Conservation (phyloP, 2,797 vertebrate species). For the Rhabdophis nuchalis region DNA sequence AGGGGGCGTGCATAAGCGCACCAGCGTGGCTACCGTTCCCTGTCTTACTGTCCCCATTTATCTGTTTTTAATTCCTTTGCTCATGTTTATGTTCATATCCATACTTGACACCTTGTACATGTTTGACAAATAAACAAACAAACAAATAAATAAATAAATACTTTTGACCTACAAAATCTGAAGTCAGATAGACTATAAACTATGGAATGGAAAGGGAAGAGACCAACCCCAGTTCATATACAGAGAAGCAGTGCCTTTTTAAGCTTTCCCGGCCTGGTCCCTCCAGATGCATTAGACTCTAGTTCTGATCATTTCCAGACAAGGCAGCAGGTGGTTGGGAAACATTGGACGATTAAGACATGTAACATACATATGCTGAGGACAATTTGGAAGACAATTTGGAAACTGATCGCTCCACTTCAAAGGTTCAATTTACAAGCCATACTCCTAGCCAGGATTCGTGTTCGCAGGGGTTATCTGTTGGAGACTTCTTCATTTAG, state of each 20-base stretch:
- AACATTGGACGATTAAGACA: not conserved
- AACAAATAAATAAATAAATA: no score
- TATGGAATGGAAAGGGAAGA: not conserved
- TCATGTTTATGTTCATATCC: no score
- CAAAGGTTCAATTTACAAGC: not conserved
- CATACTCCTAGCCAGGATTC: rapidly evolving
- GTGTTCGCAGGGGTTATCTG: not conserved
- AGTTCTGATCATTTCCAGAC: not conserved
- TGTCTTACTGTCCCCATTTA: no score
- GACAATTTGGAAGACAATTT: slow-evolving; percentile 7
- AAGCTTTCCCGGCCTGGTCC: not conserved
- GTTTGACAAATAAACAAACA: no score
- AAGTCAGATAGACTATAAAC: not conserved
- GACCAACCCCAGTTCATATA: not conserved
- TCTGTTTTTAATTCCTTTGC: no score
- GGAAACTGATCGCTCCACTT: not conserved
- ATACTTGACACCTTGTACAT: no score
- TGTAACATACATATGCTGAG: slow-evolving; percentile 10
- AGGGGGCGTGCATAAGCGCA: no score
- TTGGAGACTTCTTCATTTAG: rapidly evolving
- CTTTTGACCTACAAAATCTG: not conserved
- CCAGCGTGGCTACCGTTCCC: no score
- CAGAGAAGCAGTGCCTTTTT: not conserved
- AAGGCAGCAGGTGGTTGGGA: not conserved
- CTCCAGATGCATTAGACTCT: not conserved